phyloP scores from a whole-genome alignment of 2,797 vertebrate genomes.

The Okamejei kenojei region DNA sequence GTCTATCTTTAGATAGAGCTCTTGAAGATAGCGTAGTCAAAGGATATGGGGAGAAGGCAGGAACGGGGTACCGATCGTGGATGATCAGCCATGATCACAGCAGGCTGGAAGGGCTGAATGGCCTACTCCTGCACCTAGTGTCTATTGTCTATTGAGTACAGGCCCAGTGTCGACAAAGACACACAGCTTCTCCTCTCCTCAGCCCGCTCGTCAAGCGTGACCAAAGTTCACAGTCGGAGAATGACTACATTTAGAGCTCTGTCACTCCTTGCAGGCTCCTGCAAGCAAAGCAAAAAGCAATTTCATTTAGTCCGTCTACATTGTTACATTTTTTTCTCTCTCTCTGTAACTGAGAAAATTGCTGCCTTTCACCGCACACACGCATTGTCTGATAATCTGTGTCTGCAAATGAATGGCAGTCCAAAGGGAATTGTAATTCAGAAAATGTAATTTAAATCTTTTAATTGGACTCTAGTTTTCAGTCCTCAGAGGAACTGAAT shows the following conservation, averaged over 20 bases:
- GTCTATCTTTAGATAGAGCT: no score
- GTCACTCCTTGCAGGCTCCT: not conserved
- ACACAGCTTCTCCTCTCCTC: not conserved
- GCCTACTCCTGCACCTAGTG: no score
- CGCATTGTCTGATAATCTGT: not conserved
- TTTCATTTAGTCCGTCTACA: not conserved
- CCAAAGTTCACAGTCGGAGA: not conserved
- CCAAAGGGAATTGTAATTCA: slow-evolving; percentile 7
- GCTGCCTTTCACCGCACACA: not conserved
- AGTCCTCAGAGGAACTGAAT: not conserved
- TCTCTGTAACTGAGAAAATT: not conserved
- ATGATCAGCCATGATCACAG: no score
- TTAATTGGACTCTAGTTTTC: not conserved
- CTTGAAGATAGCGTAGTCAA: no score
- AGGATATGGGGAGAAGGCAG: no score
- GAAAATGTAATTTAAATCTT: not conserved
- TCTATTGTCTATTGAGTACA: no score
- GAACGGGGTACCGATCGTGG: no score
- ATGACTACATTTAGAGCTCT: not conserved
- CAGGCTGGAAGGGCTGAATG: no score
- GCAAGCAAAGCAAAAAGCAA: not conserved
- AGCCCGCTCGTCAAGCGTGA: not conserved
- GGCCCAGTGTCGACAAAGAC: no score
- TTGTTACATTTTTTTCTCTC: not conserved
- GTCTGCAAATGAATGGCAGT: not conserved